A percentile compares a stretch with the other conserved stretches of the same genome.
These are phyloP conservation scores for Ammodramus savannarum DNA, from an alignment of 2,113 vertebrate genomes.

Conservation along the genomic window DNA sequence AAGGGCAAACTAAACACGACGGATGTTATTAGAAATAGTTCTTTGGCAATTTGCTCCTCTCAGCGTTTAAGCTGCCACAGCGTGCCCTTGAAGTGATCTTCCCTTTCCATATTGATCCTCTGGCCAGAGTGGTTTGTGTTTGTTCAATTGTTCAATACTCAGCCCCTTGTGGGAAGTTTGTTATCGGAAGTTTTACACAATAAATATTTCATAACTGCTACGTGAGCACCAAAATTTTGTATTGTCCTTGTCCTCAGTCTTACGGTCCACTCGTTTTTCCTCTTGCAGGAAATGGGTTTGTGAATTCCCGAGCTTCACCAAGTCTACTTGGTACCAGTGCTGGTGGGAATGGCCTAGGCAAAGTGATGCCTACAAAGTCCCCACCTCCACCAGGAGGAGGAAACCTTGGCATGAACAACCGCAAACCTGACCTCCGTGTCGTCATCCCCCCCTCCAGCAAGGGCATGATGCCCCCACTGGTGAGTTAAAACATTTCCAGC, in stretches of 20 bases:
- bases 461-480: conserved; percentile 98
- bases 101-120: conserved; percentile 2
- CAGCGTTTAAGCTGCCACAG: not conserved
- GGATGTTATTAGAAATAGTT: conserved; percentile 23
- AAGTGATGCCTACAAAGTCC: conserved; percentile 95
- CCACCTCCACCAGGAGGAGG: conserved; percentile 91
- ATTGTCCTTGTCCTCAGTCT: not conserved
- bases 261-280: not conserved
- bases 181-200: not conserved
- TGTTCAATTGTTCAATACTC: not conserved
- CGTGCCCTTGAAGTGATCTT: conserved; percentile 1
- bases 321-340: conserved; percentile 84
- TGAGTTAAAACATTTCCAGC: conserved; percentile 64
- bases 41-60: not conserved
- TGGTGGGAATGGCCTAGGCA: conserved; percentile 91
- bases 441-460: conserved; percentile 98
- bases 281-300: conserved; percentile 90
- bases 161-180: not conserved
- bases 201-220: not conserved
- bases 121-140: not conserved
- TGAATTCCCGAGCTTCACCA: conserved; percentile 93
- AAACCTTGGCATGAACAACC: conserved; percentile 87
- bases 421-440: conserved; percentile 95
- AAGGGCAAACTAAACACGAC: not conserved
- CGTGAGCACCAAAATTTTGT: not conserved